Base-by-base conservation (phyloP, 1,140 invertebrate genomes). In the Cydia fagiglandana region DNA sequence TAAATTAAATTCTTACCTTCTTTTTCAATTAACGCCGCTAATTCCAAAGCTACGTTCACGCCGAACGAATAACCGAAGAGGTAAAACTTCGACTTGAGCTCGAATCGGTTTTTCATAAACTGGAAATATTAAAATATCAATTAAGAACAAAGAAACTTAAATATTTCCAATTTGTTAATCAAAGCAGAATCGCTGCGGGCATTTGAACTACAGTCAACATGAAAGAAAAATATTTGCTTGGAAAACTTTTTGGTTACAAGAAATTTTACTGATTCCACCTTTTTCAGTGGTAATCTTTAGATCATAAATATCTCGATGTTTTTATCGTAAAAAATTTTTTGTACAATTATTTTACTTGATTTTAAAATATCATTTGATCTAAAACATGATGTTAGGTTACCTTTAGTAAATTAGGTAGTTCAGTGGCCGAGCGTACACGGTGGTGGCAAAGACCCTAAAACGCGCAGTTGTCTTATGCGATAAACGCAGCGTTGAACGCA, bases 51-150 rank as follows among this genome's bases (percentile, higher is more conserved):
- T 34, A 82, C 53, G 20, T 79, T 79, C 3, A 80, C 81, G 20
- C 81, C 81, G 61, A 80, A 80, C 12, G 81, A 82, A 47, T 82
- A 82, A 4, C 81, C 81, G 73, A 82, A 56, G 15, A 80, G 20
- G 56, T 80, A 80, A 34, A 82, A 82, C 28, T 77, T 82, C 50
- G 73, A 74, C 66, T 74, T 77, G 17, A 76, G 70, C 75, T 76
- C 75, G 17, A 78, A 76, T 47, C 75, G 76, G 17, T 76, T 76
- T 53, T 74, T 78, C 17, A 78, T 30, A 30, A 70, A 73, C 77
- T 78, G 75, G 17, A 74, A 74, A 24, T 50, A 13, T 70, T 9
- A 70, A 75, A 73, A 73, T 50, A 77, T 74, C 30, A 74, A 77
- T 77, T 61, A 77, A 15, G 64, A 38, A 61, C 41, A 34, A 24